phyloP scores from a whole-genome alignment of 2,113 vertebrate species.

The Calonectris borealis region DNA sequence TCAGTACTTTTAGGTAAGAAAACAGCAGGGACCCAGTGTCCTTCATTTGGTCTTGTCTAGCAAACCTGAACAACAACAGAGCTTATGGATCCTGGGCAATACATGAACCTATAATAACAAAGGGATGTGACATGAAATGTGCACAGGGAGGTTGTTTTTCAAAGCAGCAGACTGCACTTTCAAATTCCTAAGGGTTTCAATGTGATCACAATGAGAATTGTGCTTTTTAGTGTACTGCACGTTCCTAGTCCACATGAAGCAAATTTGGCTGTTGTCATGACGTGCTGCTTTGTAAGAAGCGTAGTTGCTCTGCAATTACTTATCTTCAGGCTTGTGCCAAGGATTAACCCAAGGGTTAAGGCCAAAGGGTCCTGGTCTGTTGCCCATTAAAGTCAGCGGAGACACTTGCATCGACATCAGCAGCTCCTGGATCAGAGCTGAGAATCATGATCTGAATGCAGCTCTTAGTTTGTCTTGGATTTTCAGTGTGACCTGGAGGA shows the following conservation, averaged over 20 bases:
- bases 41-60: neutral
- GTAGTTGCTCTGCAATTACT: neutral
- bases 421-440: neutral
- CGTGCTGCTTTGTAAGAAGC: neutral
- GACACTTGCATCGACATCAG: neutral
- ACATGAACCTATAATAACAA: neutral
- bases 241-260: neutral
- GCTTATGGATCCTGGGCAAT: neutral
- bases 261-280: neutral
- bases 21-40: neutral
- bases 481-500: neutral
- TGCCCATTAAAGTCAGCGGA: conserved; percentile 8
- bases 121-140: neutral
- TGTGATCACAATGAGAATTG: neutral
- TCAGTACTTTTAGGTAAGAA: neutral
- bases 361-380: neutral
- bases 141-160: neutral
- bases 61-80: neutral
- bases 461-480: neutral
- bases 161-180: neutral
- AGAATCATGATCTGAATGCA: neutral
- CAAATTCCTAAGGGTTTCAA: neutral
- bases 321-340: neutral
- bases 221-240: neutral
- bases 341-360: neutral